Evolutionary conservation across 2,888 invertebrate species (phyloP), one percentile per base, ranked within the genome.

Genomic region (Parascotia fuliginaria): DNA sequence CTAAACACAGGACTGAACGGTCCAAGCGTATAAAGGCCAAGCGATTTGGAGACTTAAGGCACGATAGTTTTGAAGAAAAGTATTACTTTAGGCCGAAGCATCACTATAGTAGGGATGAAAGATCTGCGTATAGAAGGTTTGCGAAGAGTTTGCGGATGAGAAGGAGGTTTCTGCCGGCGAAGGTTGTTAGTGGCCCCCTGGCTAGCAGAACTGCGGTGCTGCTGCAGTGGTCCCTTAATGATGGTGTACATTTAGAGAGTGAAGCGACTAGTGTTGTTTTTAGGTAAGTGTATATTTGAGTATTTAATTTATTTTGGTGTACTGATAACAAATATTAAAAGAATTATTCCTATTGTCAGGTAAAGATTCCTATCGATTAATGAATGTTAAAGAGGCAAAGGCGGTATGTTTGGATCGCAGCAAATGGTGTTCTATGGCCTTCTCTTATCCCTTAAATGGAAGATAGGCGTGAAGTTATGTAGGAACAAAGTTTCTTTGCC

Each of bases 211-310:
- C 69, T 1, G 68, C 55, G 9, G 85, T 89, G 47, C 65, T 79
- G 58, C 70, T 92, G 64, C 85, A 83, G 67, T 92, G 92, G 92
- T 79, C 86, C 9, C 67, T 89, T 52, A 77, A 73, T 24, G 92
- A 91, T 37, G 75, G 81, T 22, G 69, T 83, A 72, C 88, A 84
- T 68, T 64, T 85, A 69, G 85, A 85, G 59, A 77, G 72, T 37
- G 83, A 82, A 13, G 81, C 82, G 44, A 78, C 81, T 79, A 86
- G 73, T 83, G 89, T 92, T 77, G 85, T 88, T 79, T 92, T 92
- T 91, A 92, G 91, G 92, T 92, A 46, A 87, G 91, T 80, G 31
- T 4, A n/a, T 28, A 42, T 50, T 11, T 1, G 6, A 7, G 13
- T 2, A 7, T 31, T 31, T n/a, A n/a, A n/a, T n/a, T n/a, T n/a